phyloP scores from a whole-genome alignment of 2,888 invertebrate genomes.

The Chesias legatella region DNA sequence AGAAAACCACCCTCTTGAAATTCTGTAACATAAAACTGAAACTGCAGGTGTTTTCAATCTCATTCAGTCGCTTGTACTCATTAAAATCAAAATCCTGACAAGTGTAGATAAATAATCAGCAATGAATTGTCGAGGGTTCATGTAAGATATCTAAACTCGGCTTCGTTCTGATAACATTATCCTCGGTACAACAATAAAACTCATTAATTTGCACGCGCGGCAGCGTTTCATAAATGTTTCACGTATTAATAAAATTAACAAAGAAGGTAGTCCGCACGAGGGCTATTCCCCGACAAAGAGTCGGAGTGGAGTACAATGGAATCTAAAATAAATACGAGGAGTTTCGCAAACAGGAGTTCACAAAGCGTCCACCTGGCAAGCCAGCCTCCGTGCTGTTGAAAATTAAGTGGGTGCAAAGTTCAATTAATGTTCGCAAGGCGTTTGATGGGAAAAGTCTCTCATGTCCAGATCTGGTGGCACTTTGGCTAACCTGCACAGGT shows the following conservation, averaged over 20 bases:
- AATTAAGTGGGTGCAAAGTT: conserved; percentile 66
- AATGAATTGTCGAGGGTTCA: conserved; percentile 52
- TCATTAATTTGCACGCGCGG: conserved; percentile 75
- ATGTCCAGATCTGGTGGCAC: conserved; percentile 15
- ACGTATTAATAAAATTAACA: conserved; percentile 80
- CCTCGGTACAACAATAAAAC: conserved; percentile 74
- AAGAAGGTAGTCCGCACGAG: conserved; percentile 66
- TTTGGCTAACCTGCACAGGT: conserved; percentile 10
- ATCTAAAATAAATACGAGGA: conserved; percentile 79
- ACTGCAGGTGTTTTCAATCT: conserved; percentile 53
- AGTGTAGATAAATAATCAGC: conserved; percentile 51
- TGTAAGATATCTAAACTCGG: conserved; percentile 58
- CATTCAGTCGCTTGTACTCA: conserved; percentile 29
- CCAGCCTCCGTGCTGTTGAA: conserved; percentile 51
- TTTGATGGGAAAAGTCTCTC: conserved; percentile 34
- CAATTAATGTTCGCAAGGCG: conserved; percentile 59
- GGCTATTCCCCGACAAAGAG: conserved; percentile 75
- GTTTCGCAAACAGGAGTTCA: conserved; percentile 73
- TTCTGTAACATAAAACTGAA: conserved; percentile 32
- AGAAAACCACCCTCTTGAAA: conserved; percentile 6
- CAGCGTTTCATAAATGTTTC: conserved; percentile 77
- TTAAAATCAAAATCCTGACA: conserved; percentile 31
- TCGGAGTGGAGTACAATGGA: conserved; percentile 69
- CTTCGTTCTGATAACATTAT: conserved; percentile 68
- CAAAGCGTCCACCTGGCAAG: conserved; percentile 72